Evolutionary conservation across 92 coral and sea anemone genomes (phyloP), one percentile per base, ranked within the genome.

Genomic region (Epizoanthus scotinus): DNA sequence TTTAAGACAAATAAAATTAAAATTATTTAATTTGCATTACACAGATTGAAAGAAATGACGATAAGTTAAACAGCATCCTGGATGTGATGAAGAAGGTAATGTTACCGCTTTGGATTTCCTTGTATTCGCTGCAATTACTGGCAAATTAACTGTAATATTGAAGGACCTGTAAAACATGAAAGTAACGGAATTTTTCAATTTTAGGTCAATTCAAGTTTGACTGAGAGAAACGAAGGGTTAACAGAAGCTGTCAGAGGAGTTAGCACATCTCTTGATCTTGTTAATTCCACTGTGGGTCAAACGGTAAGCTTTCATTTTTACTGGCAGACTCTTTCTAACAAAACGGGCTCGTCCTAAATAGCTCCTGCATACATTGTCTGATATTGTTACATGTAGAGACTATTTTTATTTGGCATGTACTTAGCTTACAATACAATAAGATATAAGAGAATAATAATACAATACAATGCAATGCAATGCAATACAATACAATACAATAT

Each of bases 121-220:
- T 10, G 8, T 31, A 15, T 9, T 24, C 31, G 0, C 67, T 22
- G 26, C 36, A 31, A 4, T 31, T 31, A 31, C 36, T 4, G 36
- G 36, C 36, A 31, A 31, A 31, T 31, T 31, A 31, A 31, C 36
- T 31, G 36, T 31, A 31, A 31, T 31, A 31, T 31, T 31, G 4
- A n/a, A n/a, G n/a, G n/a, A n/a, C n/a, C n/a, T n/a, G n/a, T n/a
- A n/a, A 4, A 31, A 31, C 36, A 1, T 28, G 44, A 63, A 24
- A 27, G 14, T 13, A 13, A 27, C 44, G 18, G 21, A 15, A 38
- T 15, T 63, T 28, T 42, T 63, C 36, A 21, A 25, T 5, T 54
- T 6, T 56, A 74, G 80, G 40, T 74, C 21, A 74, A 74, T 38
- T 34, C 38, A 58, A 74, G 67, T 5, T 13, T 74, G 34, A 20